Percentiles rank a stretch among this genome's conserved stretches.
Evolutionary conservation across 2,797 vertebrate genomes (phyloP).

Genomic region (Sebastes variabilis): DNA sequence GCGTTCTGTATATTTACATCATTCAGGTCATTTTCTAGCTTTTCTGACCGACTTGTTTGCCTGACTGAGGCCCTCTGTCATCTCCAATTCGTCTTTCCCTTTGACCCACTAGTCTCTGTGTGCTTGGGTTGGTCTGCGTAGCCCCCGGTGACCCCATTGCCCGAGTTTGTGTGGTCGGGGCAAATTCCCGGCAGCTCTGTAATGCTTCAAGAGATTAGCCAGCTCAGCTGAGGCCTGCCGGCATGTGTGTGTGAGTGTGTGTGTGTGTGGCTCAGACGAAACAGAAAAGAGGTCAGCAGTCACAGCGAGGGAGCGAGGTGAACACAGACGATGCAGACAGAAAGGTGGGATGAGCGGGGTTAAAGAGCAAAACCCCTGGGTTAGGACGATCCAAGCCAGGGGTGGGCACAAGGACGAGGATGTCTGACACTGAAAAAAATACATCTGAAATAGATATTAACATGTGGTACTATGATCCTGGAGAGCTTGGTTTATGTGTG

Average conservation of each 20-base stretch:
- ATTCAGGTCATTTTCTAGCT: background rate
- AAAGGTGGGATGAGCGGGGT: conserved; percentile 12
- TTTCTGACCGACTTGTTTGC: background rate
- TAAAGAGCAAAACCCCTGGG: conserved; percentile 2
- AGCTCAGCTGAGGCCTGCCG: conserved; percentile 74
- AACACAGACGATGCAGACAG: conserved; percentile 5
- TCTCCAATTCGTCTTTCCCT: conserved; percentile 32
- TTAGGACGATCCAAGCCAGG: background rate
- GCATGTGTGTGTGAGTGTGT: conserved; percentile 27
- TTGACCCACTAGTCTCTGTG: conserved; percentile 35
- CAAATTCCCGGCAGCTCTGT: conserved; percentile 74
- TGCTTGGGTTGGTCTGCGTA: conserved; percentile 13
- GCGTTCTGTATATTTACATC: background rate
- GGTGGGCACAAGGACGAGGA: background rate
- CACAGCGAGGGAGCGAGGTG: conserved; percentile 13
- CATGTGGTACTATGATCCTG: background rate
- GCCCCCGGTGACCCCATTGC: conserved; percentile 48
- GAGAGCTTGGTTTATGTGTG: background rate
- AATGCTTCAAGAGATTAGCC: conserved; percentile 78
- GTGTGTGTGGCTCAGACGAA: conserved; percentile 32
- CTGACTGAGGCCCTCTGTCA: conserved; percentile 16
- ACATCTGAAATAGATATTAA: background rate
- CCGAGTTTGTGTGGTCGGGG: conserved; percentile 62
- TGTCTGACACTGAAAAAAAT: background rate
- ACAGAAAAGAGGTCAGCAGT: conserved; percentile 67